phyloP scores from a whole-genome alignment of 2,113 vertebrate species.

The Pardalotus punctatus region DNA sequence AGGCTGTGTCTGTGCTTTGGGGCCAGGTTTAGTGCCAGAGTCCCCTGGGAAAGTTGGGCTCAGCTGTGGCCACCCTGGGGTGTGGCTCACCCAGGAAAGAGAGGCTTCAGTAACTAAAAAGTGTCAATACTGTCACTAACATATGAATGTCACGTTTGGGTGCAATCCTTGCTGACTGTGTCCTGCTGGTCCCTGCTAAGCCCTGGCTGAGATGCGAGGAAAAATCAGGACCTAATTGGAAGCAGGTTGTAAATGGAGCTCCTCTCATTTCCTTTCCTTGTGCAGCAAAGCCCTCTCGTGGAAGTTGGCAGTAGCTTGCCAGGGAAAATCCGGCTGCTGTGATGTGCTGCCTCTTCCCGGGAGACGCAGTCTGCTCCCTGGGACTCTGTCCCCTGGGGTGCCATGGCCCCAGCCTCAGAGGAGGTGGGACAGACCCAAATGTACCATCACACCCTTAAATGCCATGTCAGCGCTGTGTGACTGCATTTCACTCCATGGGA shows the following conservation, averaged over 20 bases:
- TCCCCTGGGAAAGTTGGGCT: background rate
- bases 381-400: background rate
- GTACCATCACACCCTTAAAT: accelerated
- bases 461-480: accelerated
- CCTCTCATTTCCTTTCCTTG: background rate
- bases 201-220: background rate
- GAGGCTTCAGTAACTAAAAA: background rate
- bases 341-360: background rate
- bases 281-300: conserved; percentile 65
- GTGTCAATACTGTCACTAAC: background rate
- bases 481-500: accelerated
- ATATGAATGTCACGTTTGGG: accelerated
- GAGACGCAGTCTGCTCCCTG: background rate
- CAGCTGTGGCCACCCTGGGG: background rate
- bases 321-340: background rate
- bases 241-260: background rate
- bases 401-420: background rate
- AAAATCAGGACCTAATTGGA: background rate
- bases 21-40: background rate
- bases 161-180: background rate
- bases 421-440: accelerated
- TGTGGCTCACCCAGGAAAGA: background rate
- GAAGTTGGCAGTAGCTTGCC: conserved; percentile 23
- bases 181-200: background rate
- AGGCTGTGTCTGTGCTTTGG: accelerated